Base-by-base conservation (phyloP, 2,888 invertebrate species). In the Hemithea aestivaria region DNA sequence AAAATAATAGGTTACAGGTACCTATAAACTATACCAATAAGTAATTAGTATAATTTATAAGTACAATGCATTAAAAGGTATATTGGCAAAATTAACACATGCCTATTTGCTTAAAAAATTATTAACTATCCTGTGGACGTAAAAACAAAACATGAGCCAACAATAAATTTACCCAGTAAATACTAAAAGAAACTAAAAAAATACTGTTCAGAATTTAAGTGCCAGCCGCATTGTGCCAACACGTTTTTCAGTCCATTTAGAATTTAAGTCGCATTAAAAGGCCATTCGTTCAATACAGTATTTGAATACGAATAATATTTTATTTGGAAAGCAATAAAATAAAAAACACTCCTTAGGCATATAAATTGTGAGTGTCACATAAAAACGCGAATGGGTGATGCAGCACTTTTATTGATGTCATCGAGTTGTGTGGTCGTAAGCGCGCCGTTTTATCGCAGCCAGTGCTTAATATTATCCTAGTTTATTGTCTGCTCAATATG, bases 401-500 rank as follows among this genome's bases (percentile, higher is more conserved):
- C 66, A 60, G 62, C 53, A 51, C 56, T 68, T 76, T 75, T 76
- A 75, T 68, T 57, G 58, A 51, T 66, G 69, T 70, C 72, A 68
- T 70, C 65, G 70, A 68, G 69, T 73, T 65, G 65, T 62, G 62
- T 58, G 65, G 56, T 63, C 64, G 66, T 72, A 67, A 68, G 65
- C 62, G 58, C 45, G 58, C 49, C 62, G 64, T 70, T 74, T 73
- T 75, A 73, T 71, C 61, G 64, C 56, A 62, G 46, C 56, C 60
- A 67, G 58, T 69, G 62, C 70, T 73, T 73, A 71, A 67, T 70
- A 70, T 66, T 67, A 66, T 65, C 61, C 61, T 53, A 46, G 56
- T 69, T 73, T 66, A 72, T 43, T 60, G 54, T 56, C 43, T 41
- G 38, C 35, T 47, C 50, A 32, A 49, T 48, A 35, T 30, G 46